Base-by-base conservation (phyloP, 2,113 vertebrate species). In the Ammodytes marinus region DNA sequence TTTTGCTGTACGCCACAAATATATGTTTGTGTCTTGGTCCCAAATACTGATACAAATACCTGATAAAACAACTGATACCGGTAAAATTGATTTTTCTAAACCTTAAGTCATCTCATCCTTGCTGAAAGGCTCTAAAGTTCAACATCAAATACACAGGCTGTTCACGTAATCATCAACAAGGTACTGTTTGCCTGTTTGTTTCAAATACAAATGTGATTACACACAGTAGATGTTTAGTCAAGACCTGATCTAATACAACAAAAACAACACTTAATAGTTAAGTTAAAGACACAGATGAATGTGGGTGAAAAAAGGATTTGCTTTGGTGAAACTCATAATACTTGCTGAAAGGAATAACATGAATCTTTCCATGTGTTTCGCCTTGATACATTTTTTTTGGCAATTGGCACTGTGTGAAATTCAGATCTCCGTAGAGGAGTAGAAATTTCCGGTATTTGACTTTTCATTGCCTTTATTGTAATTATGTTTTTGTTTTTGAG, bases 371-470 rank as follows among this genome's bases (percentile, higher is more conserved):
- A 68, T 76, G 78, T 69, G 47, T 73, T 73, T 82, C 5, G 1
- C 43, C 53, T 77, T 61, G 55, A 72, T 82, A 65, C 12, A 7
- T 83, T 77, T 87, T 82, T 74, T 69, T 71, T 82, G 65, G 82
- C 69, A 77, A 50, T 27, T 57, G 47, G 6, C 37, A 63, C 55
- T 52, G 69, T 74, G 82, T 79, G 72, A 91, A 85, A 78, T 82
- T 27, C 57, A 77, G 80, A 86, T 83, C 82, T 88, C 40, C 1
- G 3, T 60, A 60, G 64, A 79, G 50, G 52, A 17, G 0, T 54
- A 49, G 74, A 74, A 77, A 92, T 91, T 88, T 92, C 84, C 63
- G 42, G 84, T 74, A 78, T 88, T 91, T 73, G 9, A 60, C 37
- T 83, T 90, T 88, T 87, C 54, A 67, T 82, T 79, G 80, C 66